Evolutionary conservation across 1,140 invertebrate genomes (phyloP).

Genomic region (Nephila pilipes): DNA sequence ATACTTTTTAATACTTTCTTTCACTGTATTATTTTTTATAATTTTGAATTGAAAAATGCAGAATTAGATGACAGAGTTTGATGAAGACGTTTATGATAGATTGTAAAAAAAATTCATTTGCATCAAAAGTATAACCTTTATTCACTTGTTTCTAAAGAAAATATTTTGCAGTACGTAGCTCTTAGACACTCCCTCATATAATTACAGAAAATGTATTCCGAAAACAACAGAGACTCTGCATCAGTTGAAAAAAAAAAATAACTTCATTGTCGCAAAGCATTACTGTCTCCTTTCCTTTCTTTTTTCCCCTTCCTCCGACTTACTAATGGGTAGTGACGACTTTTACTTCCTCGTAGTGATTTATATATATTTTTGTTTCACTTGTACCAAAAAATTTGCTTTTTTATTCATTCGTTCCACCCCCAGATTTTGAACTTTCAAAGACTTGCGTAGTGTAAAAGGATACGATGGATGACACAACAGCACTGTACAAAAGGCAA

Average conservation of each 20-base stretch:
- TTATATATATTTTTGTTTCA: conserved; percentile 68
- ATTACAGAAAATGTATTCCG: conserved; percentile 66
- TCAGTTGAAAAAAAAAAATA: conserved; percentile 9
- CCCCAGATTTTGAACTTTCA: conserved; percentile 58
- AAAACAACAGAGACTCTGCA: conserved; percentile 39
- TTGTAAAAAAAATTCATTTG: too few species aligned
- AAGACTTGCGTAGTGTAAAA: background rate
- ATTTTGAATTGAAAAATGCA: too few species aligned
- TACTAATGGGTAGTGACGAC: conserved; percentile 65
- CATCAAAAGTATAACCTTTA: background rate
- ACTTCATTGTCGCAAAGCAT: conserved; percentile 43
- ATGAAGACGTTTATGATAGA: too few species aligned
- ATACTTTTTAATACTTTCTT: background rate
- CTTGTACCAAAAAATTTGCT: conserved; percentile 45
- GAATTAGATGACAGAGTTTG: too few species aligned
- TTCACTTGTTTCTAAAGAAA: background rate
- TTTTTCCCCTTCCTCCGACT: conserved; percentile 35
- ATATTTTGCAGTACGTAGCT: conserved; percentile 25
- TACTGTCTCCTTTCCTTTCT: conserved; percentile 16
- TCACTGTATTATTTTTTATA: too few species aligned
- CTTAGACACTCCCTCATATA: conserved; percentile 55
- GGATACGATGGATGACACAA: conserved; percentile 12
- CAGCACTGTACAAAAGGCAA: conserved; percentile 16
- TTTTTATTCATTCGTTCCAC: conserved; percentile 56
- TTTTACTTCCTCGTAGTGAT: conserved; percentile 54